Conservation (phyloP, 2,888 invertebrate species). For the Girardia tigrina region DNA sequence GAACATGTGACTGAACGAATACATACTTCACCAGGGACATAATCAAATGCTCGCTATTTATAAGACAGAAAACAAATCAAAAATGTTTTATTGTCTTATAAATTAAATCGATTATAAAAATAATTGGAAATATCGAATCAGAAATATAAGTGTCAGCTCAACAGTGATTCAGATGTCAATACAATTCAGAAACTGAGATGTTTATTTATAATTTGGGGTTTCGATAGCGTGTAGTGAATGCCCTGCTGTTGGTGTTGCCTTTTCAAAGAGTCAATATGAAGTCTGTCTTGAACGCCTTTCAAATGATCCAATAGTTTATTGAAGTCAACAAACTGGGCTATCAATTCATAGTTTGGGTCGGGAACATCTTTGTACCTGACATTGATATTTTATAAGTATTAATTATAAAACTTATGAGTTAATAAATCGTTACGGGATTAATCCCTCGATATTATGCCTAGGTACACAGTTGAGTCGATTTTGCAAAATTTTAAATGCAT, state of each 20-base stretch:
- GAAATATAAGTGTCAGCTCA: no score
- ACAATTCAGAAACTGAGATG: constrained; percentile 1
- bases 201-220: background rate
- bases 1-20: no score
- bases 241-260: background rate
- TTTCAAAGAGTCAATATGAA: background rate
- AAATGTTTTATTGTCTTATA: no score
- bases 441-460: constrained; percentile 24
- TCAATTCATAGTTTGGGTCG: constrained; percentile 24
- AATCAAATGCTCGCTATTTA: no score
- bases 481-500: constrained; percentile 74
- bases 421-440: background rate
- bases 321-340: background rate
- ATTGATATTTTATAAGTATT: background rate
- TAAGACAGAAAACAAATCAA: no score
- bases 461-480: constrained; percentile 69
- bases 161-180: no score
- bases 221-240: background rate
- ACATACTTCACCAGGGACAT: no score
- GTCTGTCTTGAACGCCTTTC: background rate
- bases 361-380: background rate
- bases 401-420: background rate
- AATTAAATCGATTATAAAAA: no score
- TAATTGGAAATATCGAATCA: no score
- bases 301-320: background rate